A percentile compares a stretch with the other conserved stretches of the same genome.
Conservation (phyloP, 2,113 vertebrate species). For the Micromys minutus region DNA sequence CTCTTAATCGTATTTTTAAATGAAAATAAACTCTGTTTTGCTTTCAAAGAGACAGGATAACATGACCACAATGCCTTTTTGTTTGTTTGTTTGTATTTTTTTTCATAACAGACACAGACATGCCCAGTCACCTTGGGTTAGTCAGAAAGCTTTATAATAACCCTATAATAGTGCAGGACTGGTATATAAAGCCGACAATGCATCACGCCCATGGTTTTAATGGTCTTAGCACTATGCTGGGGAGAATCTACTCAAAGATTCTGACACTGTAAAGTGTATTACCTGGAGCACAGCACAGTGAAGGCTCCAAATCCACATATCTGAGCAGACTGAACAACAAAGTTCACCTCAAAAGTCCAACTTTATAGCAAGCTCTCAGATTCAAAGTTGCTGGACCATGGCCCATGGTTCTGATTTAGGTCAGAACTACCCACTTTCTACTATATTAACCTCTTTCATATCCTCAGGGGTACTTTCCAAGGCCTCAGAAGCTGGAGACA, state of each 20-base stretch:
- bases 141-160: background rate
- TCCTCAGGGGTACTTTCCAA: background rate
- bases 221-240: background rate
- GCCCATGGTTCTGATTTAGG: background rate
- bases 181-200: background rate
- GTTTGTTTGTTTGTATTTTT: background rate
- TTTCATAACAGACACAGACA: background rate
- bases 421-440: background rate
- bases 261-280: slow-evolving; percentile 1
- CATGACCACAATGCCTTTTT: background rate
- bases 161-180: background rate
- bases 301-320: background rate
- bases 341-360: background rate
- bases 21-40: slow-evolving; percentile 24
- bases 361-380: background rate
- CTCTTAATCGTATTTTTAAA: background rate
- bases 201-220: background rate
- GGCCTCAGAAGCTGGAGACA: background rate
- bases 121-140: background rate
- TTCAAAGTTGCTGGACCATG: background rate
- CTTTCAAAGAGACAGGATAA: slow-evolving; percentile 1
- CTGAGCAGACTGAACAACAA: background rate
- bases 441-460: background rate
- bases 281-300: background rate
- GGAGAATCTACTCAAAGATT: background rate